These are phyloP conservation scores for Rhinophrynus dorsalis DNA, from an alignment of 2,797 vertebrate genomes.

Conservation along the genomic window DNA sequence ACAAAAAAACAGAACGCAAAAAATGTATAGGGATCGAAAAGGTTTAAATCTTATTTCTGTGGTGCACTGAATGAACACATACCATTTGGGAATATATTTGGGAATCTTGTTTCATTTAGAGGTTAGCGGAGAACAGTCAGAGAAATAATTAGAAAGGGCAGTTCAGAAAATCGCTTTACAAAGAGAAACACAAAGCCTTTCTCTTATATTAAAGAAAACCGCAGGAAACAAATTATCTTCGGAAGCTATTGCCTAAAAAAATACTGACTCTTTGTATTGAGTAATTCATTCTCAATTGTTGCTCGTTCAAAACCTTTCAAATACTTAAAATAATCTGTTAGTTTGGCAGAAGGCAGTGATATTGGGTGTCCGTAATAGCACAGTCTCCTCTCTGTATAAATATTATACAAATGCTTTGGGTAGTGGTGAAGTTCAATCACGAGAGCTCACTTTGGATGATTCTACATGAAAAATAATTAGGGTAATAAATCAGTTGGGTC, in stretches of 20 bases:
- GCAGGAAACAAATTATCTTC: slow-evolving; percentile 23
- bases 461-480: too few relatives aligned
- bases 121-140: slow-evolving; percentile 14
- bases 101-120: slow-evolving; percentile 10
- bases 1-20: slow-evolving; percentile 27
- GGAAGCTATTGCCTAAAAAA: slow-evolving; percentile 24
- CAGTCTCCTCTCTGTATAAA: slow-evolving; percentile 8
- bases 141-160: slow-evolving; percentile 16
- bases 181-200: background rate
- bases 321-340: slow-evolving; percentile 24
- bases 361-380: slow-evolving; percentile 34
- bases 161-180: background rate
- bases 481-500: too few relatives aligned
- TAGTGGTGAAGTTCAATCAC: background rate
- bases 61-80: slow-evolving; percentile 15
- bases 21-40: slow-evolving; percentile 21
- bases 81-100: slow-evolving; percentile 19
- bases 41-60: background rate
- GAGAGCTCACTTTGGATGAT: too few relatives aligned
- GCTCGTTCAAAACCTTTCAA: slow-evolving; percentile 20
- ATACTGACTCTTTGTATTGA: slow-evolving; percentile 8
- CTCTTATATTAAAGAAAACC: slow-evolving; percentile 1
- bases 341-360: slow-evolving; percentile 3
- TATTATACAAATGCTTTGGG: background rate
- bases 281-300: slow-evolving; percentile 18